phyloP scores from a whole-genome alignment of 2,888 invertebrate genomes.

The Onchidella celtica region DNA sequence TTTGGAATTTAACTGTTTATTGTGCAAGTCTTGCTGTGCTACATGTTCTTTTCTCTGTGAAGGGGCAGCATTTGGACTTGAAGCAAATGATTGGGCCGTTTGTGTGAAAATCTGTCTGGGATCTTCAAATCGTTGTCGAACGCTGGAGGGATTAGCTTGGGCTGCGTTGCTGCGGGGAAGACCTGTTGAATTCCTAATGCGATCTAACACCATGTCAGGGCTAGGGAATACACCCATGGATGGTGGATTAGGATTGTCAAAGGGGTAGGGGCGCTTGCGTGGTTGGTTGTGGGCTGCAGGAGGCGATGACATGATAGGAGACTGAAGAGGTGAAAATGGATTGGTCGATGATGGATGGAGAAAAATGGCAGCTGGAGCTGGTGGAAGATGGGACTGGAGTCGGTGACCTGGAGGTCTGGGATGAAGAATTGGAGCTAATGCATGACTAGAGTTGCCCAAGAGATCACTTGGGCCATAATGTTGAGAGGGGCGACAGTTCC shows the following conservation, averaged over 20 bases:
- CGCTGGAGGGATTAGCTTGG: neutral
- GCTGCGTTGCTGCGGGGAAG: slow-evolving; percentile 41
- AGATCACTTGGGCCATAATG: slow-evolving; percentile 38
- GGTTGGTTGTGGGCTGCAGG: slow-evolving; percentile 22
- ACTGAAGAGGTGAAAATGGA: slow-evolving; percentile 28
- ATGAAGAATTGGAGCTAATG: slow-evolving; percentile 32
- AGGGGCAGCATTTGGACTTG: slow-evolving; percentile 15
- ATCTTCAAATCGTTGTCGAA: slow-evolving; percentile 37
- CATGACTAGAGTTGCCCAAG: slow-evolving; percentile 40
- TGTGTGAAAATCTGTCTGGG: slow-evolving; percentile 46
- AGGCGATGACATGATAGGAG: slow-evolving; percentile 17
- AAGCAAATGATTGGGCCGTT: slow-evolving; percentile 29
- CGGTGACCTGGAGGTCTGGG: slow-evolving; percentile 39
- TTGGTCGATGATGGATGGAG: slow-evolving; percentile 42
- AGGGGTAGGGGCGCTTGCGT: slow-evolving; percentile 38
- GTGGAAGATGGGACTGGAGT: slow-evolving; percentile 35
- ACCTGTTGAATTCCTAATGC: slow-evolving; percentile 49
- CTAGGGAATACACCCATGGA: slow-evolving; percentile 47
- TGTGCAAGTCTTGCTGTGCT: neutral
- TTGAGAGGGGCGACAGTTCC: neutral
- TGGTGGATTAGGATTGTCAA: slow-evolving; percentile 26
- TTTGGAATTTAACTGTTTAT: slow-evolving; percentile 4
- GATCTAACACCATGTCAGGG: slow-evolving; percentile 52
- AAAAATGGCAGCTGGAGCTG: slow-evolving; percentile 37
- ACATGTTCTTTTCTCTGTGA: neutral